Evolutionary conservation across 1,140 invertebrate genomes (phyloP).

Genomic region (Pseudomyrmex gracilis): DNA sequence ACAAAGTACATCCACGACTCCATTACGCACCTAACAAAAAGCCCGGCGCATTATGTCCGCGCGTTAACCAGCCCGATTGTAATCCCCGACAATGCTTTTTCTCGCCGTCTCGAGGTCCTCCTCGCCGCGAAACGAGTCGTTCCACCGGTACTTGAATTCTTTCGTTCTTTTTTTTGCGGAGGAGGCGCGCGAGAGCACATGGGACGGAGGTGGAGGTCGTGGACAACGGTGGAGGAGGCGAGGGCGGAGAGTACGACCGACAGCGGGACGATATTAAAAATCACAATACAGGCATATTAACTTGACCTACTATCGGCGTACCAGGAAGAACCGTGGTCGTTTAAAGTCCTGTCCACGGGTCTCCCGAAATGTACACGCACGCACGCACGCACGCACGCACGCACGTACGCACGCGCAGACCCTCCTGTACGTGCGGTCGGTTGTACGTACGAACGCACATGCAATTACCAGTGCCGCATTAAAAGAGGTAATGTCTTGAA

Average conservation of each 20-base stretch:
- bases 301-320: slow-evolving; percentile 80
- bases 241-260: slow-evolving; percentile 65
- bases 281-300: slow-evolving; percentile 83
- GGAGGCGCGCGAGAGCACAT: slow-evolving; percentile 70
- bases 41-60: slow-evolving; percentile 64
- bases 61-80: slow-evolving; percentile 73
- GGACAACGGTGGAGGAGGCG: slow-evolving; percentile 31
- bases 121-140: slow-evolving; percentile 73
- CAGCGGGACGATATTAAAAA: slow-evolving; percentile 79
- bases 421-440: slow-evolving; percentile 49
- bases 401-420: slow-evolving; percentile 6
- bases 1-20: slow-evolving; percentile 62
- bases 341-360: slow-evolving; percentile 67
- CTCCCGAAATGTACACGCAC: slow-evolving; percentile 55
- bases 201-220: slow-evolving; percentile 56
- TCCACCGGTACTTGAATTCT: slow-evolving; percentile 79
- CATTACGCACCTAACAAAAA: slow-evolving; percentile 59
- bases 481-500: slow-evolving; percentile 41
- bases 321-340: slow-evolving; percentile 71
- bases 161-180: slow-evolving; percentile 75
- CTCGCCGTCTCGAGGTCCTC: slow-evolving; percentile 61
- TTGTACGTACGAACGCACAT: slow-evolving; percentile 42
- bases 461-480: slow-evolving; percentile 56
- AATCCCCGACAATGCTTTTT: slow-evolving; percentile 72
- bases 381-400: slow-evolving; percentile 15